Evolutionary conservation across 2,113 vertebrate genomes (phyloP).

Genomic region (Sigmodon hispidus): DNA sequence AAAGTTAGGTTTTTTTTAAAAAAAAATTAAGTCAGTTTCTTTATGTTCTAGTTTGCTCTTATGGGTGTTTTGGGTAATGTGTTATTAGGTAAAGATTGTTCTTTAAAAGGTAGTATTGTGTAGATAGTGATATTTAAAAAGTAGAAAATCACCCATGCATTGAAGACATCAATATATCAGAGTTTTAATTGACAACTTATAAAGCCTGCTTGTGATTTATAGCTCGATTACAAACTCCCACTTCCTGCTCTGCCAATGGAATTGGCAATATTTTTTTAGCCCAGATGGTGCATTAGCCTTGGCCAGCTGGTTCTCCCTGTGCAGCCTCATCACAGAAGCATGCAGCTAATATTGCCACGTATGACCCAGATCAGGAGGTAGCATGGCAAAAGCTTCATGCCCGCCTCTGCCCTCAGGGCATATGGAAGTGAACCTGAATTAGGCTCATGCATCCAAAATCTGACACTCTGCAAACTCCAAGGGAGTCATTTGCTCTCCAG

Average conservation of each 20-base stretch:
- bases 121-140: slow-evolving; percentile 75
- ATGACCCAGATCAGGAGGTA: slow-evolving; percentile 84
- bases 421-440: slow-evolving; percentile 81
- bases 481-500: slow-evolving; percentile 69
- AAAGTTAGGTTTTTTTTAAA: neutral
- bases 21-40: slow-evolving; percentile 34
- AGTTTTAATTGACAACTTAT: slow-evolving; percentile 89
- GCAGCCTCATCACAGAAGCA: slow-evolving; percentile 84
- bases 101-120: slow-evolving; percentile 61
- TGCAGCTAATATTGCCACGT: slow-evolving; percentile 84
- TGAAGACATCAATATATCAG: slow-evolving; percentile 83
- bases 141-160: slow-evolving; percentile 81
- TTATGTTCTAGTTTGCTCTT: slow-evolving; percentile 60
- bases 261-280: slow-evolving; percentile 87
- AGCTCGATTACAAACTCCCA: slow-evolving; percentile 90
- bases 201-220: slow-evolving; percentile 93
- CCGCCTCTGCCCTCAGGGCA: slow-evolving; percentile 74
- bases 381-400: slow-evolving; percentile 69
- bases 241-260: slow-evolving; percentile 86
- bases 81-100: slow-evolving; percentile 57
- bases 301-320: slow-evolving; percentile 89
- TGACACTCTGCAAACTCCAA: slow-evolving; percentile 65
- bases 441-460: slow-evolving; percentile 73
- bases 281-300: slow-evolving; percentile 90
- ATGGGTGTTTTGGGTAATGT: slow-evolving; percentile 27